These are phyloP conservation scores for Lycodopsis pacificus DNA, from an alignment of 2,797 vertebrate genomes.

Conservation along the genomic window DNA sequence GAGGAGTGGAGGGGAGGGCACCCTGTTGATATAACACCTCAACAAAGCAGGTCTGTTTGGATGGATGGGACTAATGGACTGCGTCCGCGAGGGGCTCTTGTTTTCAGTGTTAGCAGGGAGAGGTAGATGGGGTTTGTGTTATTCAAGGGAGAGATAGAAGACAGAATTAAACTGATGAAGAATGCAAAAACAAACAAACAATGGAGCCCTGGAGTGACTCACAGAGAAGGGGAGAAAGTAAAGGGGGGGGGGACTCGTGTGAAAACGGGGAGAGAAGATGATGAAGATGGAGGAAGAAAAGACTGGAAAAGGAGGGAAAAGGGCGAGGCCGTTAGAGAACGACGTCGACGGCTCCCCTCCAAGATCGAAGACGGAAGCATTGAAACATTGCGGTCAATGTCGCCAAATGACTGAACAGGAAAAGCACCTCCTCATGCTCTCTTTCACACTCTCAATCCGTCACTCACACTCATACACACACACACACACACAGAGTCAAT, in stretches of 20 bases:
- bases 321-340: slow-evolving; percentile 31
- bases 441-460: slow-evolving; percentile 32
- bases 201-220: slow-evolving; percentile 28
- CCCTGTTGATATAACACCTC: slow-evolving; percentile 88
- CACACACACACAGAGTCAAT: slow-evolving; percentile 37
- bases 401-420: slow-evolving; percentile 49
- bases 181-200: slow-evolving; percentile 38
- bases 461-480: slow-evolving; percentile 18
- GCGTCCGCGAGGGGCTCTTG: slow-evolving; percentile 74
- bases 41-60: slow-evolving; percentile 87
- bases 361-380: slow-evolving; percentile 56
- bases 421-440: slow-evolving; percentile 23
- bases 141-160: slow-evolving; percentile 45
- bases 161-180: slow-evolving; percentile 38
- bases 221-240: neutral
- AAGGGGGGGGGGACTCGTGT: neutral
- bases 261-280: slow-evolving; percentile 4
- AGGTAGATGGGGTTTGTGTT: slow-evolving; percentile 39
- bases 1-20: slow-evolving; percentile 79
- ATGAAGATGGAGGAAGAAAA: neutral
- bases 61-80: slow-evolving; percentile 81
- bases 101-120: slow-evolving; percentile 59
- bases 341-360: slow-evolving; percentile 16
- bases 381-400: slow-evolving; percentile 47
- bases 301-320: slow-evolving; percentile 17